Base-by-base conservation (phyloP, 92 coral and sea anemone species). In the Hydrozoanthus gracilis region DNA sequence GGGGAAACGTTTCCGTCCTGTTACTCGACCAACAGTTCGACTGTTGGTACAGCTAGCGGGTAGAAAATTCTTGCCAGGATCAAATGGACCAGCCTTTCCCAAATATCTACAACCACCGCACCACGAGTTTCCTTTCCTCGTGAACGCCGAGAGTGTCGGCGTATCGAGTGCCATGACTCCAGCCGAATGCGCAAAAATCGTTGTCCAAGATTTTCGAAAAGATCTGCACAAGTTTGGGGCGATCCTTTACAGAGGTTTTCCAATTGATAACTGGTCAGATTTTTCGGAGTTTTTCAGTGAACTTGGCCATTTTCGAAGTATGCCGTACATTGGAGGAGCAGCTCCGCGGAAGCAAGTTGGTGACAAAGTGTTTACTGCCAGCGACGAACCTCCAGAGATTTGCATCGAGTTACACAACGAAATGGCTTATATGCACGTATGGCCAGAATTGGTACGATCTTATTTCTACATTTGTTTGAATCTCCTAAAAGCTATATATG, bases 271-370 rank as follows among this genome's bases (percentile, higher is more conserved):
- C 10, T 64, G 88, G 54, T 67, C 82, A 39, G 98, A 95, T 77
- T 95, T 92, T 72, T 86, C 95, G 1, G 85, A 67, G 27, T 92
- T 95, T 67, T 88, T 89, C 7, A 66, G 88, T 45, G 93, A 68
- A 56, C 78, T 95, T 12, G 98, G 95, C 13, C 76, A 27, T 51
- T 93, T 82, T 68, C 76, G 89, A 12, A 75, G 89, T 2, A 95
- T 95, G 98, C 90, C 91, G 45, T 95, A 95, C 68, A 86, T 87
- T n/a, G 98, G 97, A 3, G 98, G 98, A 1, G 91, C 95, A 44
- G 98, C 93, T 44, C 93, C 92, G 13, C 84, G 98, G 44, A 72
- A 83, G 54, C 73, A 83, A 50, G 93, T 95, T 72, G 92, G 91
- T 16, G 87, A 88, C 51, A 90, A 88, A 12, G 92, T 90, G 16